Percentiles rank a stretch among this genome's conserved stretches.
Evolutionary conservation across 2,113 vertebrate species (phyloP).

Genomic region (Hystrix brachyura): DNA sequence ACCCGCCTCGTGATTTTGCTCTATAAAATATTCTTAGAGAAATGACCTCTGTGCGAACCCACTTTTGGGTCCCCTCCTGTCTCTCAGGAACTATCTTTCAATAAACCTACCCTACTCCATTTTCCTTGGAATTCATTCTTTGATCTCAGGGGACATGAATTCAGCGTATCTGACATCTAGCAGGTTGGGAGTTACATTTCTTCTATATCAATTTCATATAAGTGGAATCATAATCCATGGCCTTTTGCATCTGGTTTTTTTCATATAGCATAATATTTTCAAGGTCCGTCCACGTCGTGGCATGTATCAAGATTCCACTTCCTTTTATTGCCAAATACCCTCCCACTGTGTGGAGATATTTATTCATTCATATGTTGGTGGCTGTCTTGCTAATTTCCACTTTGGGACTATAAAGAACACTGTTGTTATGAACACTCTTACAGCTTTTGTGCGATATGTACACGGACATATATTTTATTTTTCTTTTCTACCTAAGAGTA

Average conservation of each 20-base stretch:
- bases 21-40: too few relatives aligned
- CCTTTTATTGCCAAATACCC: not conserved
- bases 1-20: too few relatives aligned
- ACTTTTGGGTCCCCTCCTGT: not conserved
- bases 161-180: not conserved
- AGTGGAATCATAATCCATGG: not conserved
- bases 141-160: not conserved
- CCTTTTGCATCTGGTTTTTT: not conserved
- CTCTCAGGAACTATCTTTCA: not conserved
- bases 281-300: not conserved
- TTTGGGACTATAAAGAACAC: not conserved
- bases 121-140: not conserved
- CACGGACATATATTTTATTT: not conserved
- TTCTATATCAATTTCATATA: not conserved
- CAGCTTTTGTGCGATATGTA: not conserved
- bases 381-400: not conserved
- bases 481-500: not conserved
- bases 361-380: not conserved
- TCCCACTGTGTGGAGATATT: not conserved
- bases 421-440: not conserved
- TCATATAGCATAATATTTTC: not conserved
- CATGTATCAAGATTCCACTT: not conserved
- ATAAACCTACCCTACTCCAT: not conserved
- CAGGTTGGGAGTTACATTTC: too few relatives aligned
- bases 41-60: not conserved